Percentiles rank a stretch among this genome's conserved stretches.
phyloP scores from a whole-genome alignment of 1,140 invertebrate species.

The Pararge aegeria region DNA sequence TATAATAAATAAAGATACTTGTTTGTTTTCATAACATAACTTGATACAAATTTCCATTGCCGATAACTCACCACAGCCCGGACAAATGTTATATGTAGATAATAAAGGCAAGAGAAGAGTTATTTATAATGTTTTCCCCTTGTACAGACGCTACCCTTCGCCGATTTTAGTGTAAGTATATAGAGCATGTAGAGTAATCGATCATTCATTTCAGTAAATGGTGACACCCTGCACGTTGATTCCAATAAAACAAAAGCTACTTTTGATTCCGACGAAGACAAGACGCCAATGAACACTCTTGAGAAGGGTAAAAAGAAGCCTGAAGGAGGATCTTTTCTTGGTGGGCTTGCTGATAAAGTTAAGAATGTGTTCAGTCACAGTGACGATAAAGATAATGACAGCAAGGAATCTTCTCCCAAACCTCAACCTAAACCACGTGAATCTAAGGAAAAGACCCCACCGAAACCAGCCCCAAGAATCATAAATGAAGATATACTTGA shows the following conservation, averaged over 20 bases:
- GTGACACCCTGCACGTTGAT: constrained; percentile 64
- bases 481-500: constrained; percentile 72
- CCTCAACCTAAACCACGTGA: constrained; percentile 61
- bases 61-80: not conserved
- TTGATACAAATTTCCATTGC: not conserved
- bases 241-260: constrained; percentile 72
- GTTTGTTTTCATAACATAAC: not conserved
- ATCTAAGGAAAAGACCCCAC: constrained; percentile 57
- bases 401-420: constrained; percentile 60
- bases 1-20: not conserved
- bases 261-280: constrained; percentile 78
- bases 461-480: constrained; percentile 68
- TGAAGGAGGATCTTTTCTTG: constrained; percentile 60
- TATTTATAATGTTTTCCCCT: constrained; percentile 13
- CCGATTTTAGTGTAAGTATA: constrained; percentile 23
- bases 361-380: constrained; percentile 64
- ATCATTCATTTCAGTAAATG: constrained; percentile 56
- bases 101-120: not conserved
- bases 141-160: constrained; percentile 19
- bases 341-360: constrained; percentile 67
- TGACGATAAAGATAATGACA: constrained; percentile 58
- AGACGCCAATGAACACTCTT: constrained; percentile 69
- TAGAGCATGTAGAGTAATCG: constrained; percentile 25
- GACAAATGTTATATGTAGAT: not conserved
- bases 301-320: constrained; percentile 71